Evolutionary conservation across 2,888 invertebrate genomes (phyloP), one percentile per base, ranked within the genome.

Genomic region (Drosophila birchii): DNA sequence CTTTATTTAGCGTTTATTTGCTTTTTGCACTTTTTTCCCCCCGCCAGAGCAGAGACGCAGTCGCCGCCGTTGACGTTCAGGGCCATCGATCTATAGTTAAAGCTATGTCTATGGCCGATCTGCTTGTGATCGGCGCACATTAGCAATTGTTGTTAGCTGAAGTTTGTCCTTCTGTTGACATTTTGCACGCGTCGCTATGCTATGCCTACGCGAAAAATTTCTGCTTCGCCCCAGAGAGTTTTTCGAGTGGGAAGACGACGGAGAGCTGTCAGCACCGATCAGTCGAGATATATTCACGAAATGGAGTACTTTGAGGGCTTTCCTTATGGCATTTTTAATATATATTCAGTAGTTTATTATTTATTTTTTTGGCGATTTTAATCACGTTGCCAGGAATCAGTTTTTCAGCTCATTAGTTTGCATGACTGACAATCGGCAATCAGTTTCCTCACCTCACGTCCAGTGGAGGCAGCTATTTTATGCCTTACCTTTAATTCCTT

Each of bases 151-250:
- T 67, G 60, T 67, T 75, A 56, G 59, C 55, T 68, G 75, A 61
- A 69, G 79, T 73, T 88, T 88, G 88, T 88, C 89, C 89, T 86
- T 89, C 88, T 79, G 90, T 86, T 89, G 89, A 86, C 86, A 88
- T 79, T 89, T 89, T 88, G 88, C 88, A 89, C 88, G 88, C 88
- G 71, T 75, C 47, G 51, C 47, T 23, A 14, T 36, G 62, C 61
- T 68, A 49, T 61, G 67, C 67, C 67, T 68, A 68, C 67, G 67
- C 67, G 39, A 68, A 66, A 70, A 41, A 45, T 39, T 45, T 44
- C 61, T 18, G 57, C 20, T 47, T 41, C 34, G 63, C 64, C 63
- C 66, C 63, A 32, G 69, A 55, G 59, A 45, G n/a, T 53, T 51
- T 34, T 34, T 55, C 47, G 45, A 47, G 71, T 70, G 67, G 71